Base-by-base conservation (phyloP, 2,113 vertebrate species). In the Callithrix jacchus region DNA sequence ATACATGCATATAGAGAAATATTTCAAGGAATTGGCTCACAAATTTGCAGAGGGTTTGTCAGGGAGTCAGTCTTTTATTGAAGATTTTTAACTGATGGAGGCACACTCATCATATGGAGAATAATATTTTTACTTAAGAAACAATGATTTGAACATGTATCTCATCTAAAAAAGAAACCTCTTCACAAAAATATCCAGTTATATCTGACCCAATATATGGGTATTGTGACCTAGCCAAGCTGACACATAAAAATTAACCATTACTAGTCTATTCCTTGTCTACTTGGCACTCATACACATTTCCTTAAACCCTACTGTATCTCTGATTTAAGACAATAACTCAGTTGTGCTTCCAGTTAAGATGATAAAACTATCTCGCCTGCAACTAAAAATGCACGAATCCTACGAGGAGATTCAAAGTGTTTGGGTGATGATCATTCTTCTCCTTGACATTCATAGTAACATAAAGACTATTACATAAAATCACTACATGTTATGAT, bases 1-100 rank as follows among this genome's bases (percentile, higher is more conserved):
- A 73, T 6, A 13, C 13, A 42, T 42, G 11, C 6, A 40, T 3
- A 37, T 0, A 56, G 8, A 37, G 2, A 54, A 13, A 71, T 77
- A 77, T 42, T 86, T 81, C 70, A 16, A 87, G 18, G 18, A 20
- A 25, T 25, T 32, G 21, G 18, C 12, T 91, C 30, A 76, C 42
- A 32, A 30, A 20, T 49, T 73, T 66, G 4, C 32, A 4, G 56
- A 64, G 11, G 21, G 21, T 79, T 79, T 71, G 32, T 37, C 14
- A 16, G 27, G 6, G 7, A 52, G 2, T 61, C 32, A 71, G 13
- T 40, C 10, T 45, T 88, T 90, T 47, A 12, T 32, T 35, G 32
- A 71, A 49, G 6, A 8, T 21, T 45, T 77, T 77, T 23, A 88
- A 32, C 1, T 73, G 42, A 77, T 79, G 77, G 25, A 71, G 45